A percentile compares a stretch with the other conserved stretches of the same genome.
Evolutionary conservation across 2,797 vertebrate genomes (phyloP).

Genomic region (Harpagifer antarcticus): DNA sequence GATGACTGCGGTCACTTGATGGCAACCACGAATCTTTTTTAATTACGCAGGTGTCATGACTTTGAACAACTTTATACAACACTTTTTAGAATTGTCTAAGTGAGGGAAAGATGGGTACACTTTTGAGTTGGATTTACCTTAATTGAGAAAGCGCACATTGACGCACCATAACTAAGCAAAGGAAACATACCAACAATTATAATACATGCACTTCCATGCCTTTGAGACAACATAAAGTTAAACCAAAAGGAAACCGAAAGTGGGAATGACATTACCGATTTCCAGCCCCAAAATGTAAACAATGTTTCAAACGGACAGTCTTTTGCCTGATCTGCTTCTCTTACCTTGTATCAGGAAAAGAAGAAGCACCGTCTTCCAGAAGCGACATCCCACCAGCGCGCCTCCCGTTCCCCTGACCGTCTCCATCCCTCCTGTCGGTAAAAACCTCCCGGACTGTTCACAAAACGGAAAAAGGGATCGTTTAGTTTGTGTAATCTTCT

Average conservation of each 20-base stretch:
- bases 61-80: constrained; percentile 18
- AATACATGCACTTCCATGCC: background rate
- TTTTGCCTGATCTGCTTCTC: constrained; percentile 30
- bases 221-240: constrained; percentile 4
- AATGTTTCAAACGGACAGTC: constrained; percentile 53
- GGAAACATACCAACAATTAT: background rate
- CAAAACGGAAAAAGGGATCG: background rate
- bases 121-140: constrained; percentile 3
- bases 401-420: constrained; percentile 42
- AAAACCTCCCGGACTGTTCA: constrained; percentile 51
- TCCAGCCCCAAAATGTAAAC: background rate
- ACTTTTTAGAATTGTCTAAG: background rate
- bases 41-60: background rate
- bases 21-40: background rate
- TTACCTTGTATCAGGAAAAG: constrained; percentile 77
- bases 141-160: background rate
- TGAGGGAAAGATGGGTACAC: background rate
- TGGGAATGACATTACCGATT: background rate
- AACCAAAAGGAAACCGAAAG: background rate
- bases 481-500: constrained; percentile 3
- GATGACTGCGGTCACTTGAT: background rate
- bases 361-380: constrained; percentile 71
- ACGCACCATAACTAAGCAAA: background rate
- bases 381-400: constrained; percentile 55
- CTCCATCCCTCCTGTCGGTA: constrained; percentile 66